These are phyloP conservation scores for Willowsia nigromaculata DNA, from an alignment of 2,888 invertebrate genomes.

Conservation along the genomic window DNA sequence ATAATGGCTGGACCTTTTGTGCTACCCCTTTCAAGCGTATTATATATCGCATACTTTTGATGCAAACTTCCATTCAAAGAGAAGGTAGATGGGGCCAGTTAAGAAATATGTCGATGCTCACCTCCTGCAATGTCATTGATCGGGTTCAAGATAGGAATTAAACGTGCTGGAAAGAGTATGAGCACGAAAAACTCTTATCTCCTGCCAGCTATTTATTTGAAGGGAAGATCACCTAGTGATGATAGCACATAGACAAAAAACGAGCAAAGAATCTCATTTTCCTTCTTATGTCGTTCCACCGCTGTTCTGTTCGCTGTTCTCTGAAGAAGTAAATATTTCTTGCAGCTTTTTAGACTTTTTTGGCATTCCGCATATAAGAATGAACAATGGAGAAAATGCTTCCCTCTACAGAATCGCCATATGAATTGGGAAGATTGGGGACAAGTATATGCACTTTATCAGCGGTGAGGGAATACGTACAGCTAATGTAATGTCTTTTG, in stretches of 20 bases:
- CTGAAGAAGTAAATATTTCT: neutral
- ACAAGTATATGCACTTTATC: neutral
- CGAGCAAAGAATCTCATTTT: neutral
- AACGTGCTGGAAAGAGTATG: neutral
- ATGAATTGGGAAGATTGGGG: neutral
- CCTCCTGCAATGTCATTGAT: neutral
- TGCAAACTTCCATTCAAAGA: neutral
- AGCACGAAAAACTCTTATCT: neutral
- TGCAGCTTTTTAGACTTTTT: neutral
- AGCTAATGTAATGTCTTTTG: neutral
- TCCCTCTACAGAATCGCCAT: neutral
- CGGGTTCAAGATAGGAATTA: constrained; percentile 28
- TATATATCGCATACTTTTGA: neutral
- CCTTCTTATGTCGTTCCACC: neutral
- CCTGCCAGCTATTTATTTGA: neutral
- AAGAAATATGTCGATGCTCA: neutral
- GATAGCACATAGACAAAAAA: neutral
- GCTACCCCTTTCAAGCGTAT: neutral
- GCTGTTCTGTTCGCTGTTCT: no score
- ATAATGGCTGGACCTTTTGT: neutral
- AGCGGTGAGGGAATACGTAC: neutral
- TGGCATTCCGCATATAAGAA: neutral
- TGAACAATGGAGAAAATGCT: neutral
- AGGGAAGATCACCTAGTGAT: neutral
- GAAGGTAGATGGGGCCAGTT: neutral